Evolutionary conservation across 2,888 invertebrate species (phyloP), one percentile per base, ranked within the genome.

Genomic region (Unio delphinus): DNA sequence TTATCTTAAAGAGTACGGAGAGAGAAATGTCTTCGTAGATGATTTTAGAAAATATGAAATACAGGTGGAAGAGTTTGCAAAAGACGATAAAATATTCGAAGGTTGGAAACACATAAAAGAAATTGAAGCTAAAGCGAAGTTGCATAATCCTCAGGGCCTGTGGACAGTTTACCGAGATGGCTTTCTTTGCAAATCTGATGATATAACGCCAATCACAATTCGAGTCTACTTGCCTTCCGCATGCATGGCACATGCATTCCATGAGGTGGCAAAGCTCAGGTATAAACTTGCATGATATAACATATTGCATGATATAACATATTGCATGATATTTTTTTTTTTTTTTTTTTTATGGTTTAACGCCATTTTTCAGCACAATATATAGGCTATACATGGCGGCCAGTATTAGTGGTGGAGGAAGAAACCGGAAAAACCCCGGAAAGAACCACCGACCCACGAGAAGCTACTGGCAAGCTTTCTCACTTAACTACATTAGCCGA

Each of bases 251-350:
- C 72, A 69, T n/a, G 72, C 82, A 0, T 78, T 76, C 26, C 70
- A 71, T 55, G 86, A 86, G 64, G 82, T 82, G 18, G 82, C 83
- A 1, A 81, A 80, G 66, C 72, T 85, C 4, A 81, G 83, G 86
- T 86, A 70, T 61, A 63, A 57, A 28, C 8, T 45, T 30, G 30
- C 30, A 30, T 30, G 30, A 30, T 30, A 30, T 30, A 3, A 4
- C 5, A 4, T 30, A 30, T 30, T 30, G 30, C 30, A 30, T 30
- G 30, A 30, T 30, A 30, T 30, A 3, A 4, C 5, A 4, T 30
- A 30, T 30, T 30, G 30, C 30, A 30, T 30, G 30, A 30, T 30
- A n/a, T n/a, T n/a, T n/a, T n/a, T n/a, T n/a, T n/a, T n/a, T n/a
- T n/a, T n/a, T n/a, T n/a, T n/a, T n/a, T n/a, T n/a, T n/a, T n/a